Base-by-base conservation (phyloP, 2,113 vertebrate genomes). In the Malurus cyaneus region DNA sequence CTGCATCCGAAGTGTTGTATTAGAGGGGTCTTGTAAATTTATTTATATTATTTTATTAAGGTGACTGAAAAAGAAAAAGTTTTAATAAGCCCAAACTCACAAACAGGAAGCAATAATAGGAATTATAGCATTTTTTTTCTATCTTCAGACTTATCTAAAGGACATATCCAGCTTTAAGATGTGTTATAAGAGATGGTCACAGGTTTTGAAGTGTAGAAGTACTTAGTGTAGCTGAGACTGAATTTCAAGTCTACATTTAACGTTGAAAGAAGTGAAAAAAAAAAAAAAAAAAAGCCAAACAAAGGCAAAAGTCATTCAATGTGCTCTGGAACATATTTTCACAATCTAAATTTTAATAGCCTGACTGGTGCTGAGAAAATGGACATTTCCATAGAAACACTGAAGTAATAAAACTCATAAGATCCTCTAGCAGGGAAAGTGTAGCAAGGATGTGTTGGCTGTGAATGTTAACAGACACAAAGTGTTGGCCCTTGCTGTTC, bases 261-360 rank as follows among this genome's bases (percentile, higher is more conserved):
- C 67, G 59, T 2, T 24, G 5, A 92, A 86, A 81, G 28, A 60
- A 41, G 6, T 1, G 8, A 11, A 44, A 32, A 46, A 29, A 12
- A 17, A 12, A 41, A 46, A 7, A 46, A 4, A 13, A 13, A 19
- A 9, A 8, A 34, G 54, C 18, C 2, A 8, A 20, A 23, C 29
- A 32, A 32, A 7, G 1, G 11, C 39, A n/a, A 60, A 39, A 39
- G 14, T 24, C 0, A 62, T 52, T 67, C 1, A 1, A 12, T 41
- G 4, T 76, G 11, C 32, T 67, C 64, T 34, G 64, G 52, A 80
- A 49, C 13, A 60, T 4, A 61, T 70, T 86, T 92, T 77, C 31
- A 46, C 36, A 61, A 67, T 44, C 14, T 31, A 26, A 47, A 32
- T 64, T 76, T 18, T 52, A 52, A n/a, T 53, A 80, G 46, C 12